Conservation (phyloP, 1,140 invertebrate species). For the Drosophila mayri region DNA sequence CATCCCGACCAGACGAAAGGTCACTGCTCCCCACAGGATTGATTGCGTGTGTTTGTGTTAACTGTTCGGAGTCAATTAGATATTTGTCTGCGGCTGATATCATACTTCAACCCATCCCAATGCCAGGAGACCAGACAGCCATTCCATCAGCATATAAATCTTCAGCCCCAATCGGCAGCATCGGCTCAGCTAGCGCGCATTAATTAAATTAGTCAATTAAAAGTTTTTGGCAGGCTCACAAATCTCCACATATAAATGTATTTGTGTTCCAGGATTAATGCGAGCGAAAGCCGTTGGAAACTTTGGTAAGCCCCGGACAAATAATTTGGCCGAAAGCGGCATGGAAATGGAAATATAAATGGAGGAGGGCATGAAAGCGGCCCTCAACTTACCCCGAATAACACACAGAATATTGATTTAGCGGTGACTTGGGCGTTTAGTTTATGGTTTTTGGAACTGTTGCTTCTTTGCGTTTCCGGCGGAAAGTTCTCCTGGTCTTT, state of each 20-base stretch:
- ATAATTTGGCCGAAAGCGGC: conserved; percentile 21
- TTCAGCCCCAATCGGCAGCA: conserved; percentile 12
- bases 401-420: conserved; percentile 46
- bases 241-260: conserved; percentile 31
- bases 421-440: conserved; percentile 36
- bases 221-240: conserved; percentile 41
- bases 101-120: background rate
- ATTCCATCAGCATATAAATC: background rate
- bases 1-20: conserved; percentile 26
- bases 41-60: conserved; percentile 26
- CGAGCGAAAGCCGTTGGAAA: conserved; percentile 20
- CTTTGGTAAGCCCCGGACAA: conserved; percentile 23
- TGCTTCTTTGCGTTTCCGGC: conserved; percentile 29
- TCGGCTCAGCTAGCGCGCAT: conserved; percentile 17
- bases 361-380: background rate
- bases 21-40: conserved; percentile 32
- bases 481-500: conserved; percentile 17
- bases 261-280: conserved; percentile 36
- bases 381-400: conserved; percentile 41
- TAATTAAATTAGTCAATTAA: conserved; percentile 62
- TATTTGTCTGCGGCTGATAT: conserved; percentile 19
- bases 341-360: conserved; percentile 12
- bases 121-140: background rate
- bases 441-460: conserved; percentile 44
- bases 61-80: conserved; percentile 30